Conservation (phyloP, 2,888 invertebrate genomes). For the Autographa pulchrina region DNA sequence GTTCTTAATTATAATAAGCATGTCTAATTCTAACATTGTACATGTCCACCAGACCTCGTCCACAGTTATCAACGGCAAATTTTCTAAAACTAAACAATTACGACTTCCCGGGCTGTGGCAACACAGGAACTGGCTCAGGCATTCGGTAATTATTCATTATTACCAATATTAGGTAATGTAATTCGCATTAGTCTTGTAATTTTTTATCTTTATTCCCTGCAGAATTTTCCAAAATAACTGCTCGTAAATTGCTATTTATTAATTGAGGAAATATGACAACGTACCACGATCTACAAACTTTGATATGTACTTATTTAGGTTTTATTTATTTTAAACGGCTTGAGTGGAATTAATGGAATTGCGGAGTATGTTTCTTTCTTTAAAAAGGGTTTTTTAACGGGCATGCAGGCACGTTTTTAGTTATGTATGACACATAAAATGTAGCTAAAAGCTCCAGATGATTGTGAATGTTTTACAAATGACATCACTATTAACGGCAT, state of each 20-base stretch:
- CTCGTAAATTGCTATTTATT: conserved; percentile 27
- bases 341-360: too few species aligned
- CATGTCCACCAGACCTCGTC: conserved; percentile 60
- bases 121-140: conserved; percentile 56
- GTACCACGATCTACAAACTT: too few species aligned
- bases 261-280: not conserved
- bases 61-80: conserved; percentile 59
- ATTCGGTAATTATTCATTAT: conserved; percentile 26
- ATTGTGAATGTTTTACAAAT: not conserved
- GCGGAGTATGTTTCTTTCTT: not conserved
- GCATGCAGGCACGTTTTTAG: not conserved
- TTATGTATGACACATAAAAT: too few species aligned
- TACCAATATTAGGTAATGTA: conserved; percentile 26
- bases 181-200: conserved; percentile 20
- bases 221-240: conserved; percentile 45
- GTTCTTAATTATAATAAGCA: conserved; percentile 47
- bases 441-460: not conserved
- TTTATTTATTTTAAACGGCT: too few species aligned
- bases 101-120: conserved; percentile 60
- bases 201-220: conserved; percentile 20
- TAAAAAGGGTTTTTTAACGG: not conserved
- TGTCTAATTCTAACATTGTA: conserved; percentile 53
- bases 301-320: too few species aligned
- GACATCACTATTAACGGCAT: not conserved
- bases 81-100: conserved; percentile 62